Base-by-base conservation (phyloP, 2,797 vertebrate species). In the Arrhamphus sclerolepis region DNA sequence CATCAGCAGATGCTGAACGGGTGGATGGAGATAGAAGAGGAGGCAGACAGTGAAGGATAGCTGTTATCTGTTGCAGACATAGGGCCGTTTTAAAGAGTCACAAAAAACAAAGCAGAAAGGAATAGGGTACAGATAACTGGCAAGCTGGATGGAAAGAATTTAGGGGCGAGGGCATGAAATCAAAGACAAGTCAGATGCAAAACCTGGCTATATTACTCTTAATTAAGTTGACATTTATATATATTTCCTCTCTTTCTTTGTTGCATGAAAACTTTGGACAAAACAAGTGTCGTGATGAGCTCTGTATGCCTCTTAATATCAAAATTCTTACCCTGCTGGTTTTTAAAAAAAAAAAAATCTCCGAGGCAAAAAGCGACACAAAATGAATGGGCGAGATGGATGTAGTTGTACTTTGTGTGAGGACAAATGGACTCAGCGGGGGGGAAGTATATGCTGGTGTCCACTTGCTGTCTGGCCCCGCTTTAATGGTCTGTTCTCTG, bases 401-500 rank as follows among this genome's bases (percentile, higher is more conserved):
- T 78, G 71, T 57, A 62, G 73, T 77, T 76, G 51, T 49, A 57
- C 39, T 44, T 51, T 52, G 67, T 52, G 41, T 61, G 70, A 71
- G 75, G 78, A 72, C 53, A 75, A 68, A 56, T 31, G 68, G 56
- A 69, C n/a, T 28, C 46, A 38, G 62, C n/a, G 13, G 14, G 34
- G 21, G 31, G 46, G 50, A 14, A 46, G 49, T 38, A 76, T 62
- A 46, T 51, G 47, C 62, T 49, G 52, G 65, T 79, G 83, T 83
- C 80, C 82, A 57, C 63, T 56, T 75, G 72, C 74, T 79, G 78
- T 82, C 81, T 78, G 75, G 77, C 79, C 77, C 59, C 39, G 46
- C 80, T 84, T 85, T 87, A 88, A 85, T 83, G 80, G 63, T 68
- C 65, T 65, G 58, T 81, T 85, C 82, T 83, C 81, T 17, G 73